Evolutionary conservation across 2,797 vertebrate species (phyloP), one percentile per base, ranked within the genome.

Genomic region (Philypnodon macrostomus): DNA sequence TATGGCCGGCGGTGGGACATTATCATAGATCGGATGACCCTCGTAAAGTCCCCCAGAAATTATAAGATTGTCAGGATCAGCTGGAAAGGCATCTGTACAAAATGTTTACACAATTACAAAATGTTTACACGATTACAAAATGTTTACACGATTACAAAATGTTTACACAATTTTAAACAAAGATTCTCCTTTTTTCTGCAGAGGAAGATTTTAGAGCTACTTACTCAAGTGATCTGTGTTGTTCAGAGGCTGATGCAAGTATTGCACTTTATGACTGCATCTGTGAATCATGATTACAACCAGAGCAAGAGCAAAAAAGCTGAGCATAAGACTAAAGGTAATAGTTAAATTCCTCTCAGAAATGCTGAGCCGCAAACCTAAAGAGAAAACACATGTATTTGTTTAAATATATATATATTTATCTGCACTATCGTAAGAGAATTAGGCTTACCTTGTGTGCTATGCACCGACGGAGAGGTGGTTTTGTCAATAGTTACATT

Each of bases 11-110:
- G 77, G 80, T 47, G 87, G 79, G 37, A 72, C 19, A 7, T 83
- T 74, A 57, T 91, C 87, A 17, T 85, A 85, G 70, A 88, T 85
- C 27, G 79, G 59, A 60, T 87, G 79, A 47, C 71, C 86, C 47
- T 92, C 85, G 41, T 91, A 88, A 48, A 92, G 87, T 58, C 86
- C 88, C 73, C 88, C 84, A 58, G 91, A 90, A 77, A 90, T 88
- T 1, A 87, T 74, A 1, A 90, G 80, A 2, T 85, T 90, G 73
- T 91, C 89, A 9, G 89, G 77, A 8, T 84, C 70, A 34, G 71
- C 48, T 12, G 32, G 47, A 40, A 85, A 87, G 24, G 52, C 59
- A 72, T 81, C 87, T 77, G 63, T 79, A 53, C 1, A 30, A 7
- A 1, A 23, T 52, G 34, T 66, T 56, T 40, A 65, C n/a, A n/a